Evolutionary conservation across 2,888 invertebrate species (phyloP).

Genomic region (Stenotaenia linearis): DNA sequence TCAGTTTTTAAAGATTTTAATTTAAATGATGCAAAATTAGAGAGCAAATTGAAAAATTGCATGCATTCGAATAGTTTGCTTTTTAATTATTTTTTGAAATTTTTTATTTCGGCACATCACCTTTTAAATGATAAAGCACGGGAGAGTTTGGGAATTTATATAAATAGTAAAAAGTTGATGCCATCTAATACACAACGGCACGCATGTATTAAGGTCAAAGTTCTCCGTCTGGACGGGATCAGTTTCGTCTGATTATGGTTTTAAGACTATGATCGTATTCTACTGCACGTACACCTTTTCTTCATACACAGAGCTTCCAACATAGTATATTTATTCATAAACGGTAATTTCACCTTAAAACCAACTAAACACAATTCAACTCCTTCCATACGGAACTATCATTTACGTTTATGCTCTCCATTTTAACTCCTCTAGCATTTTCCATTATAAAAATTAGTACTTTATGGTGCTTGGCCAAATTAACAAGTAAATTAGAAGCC

Average conservation of each 20-base stretch:
- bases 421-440: background rate
- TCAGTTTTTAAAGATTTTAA: no score
- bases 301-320: background rate
- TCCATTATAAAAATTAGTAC: slow-evolving; percentile 8
- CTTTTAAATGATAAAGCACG: background rate
- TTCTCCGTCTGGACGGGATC: slow-evolving; percentile 14
- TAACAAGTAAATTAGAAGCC: background rate
- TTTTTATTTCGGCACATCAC: no score
- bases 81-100: no score
- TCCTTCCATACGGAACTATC: background rate
- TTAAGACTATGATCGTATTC: slow-evolving; percentile 1
- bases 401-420: background rate
- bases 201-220: slow-evolving; percentile 3
- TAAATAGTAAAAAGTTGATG: slow-evolving; percentile 19
- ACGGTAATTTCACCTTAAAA: slow-evolving; percentile 10
- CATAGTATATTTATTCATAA: background rate
- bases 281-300: slow-evolving; percentile 17
- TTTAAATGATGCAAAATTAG: no score
- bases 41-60: no score
- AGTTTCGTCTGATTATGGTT: slow-evolving; percentile 26
- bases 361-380: slow-evolving; percentile 5
- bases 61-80: no score
- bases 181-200: background rate
- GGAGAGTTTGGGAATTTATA: background rate
- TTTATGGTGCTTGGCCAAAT: background rate